These are phyloP conservation scores for Brachyalestes nurse DNA, from an alignment of 2,797 vertebrate species.

Conservation along the genomic window DNA sequence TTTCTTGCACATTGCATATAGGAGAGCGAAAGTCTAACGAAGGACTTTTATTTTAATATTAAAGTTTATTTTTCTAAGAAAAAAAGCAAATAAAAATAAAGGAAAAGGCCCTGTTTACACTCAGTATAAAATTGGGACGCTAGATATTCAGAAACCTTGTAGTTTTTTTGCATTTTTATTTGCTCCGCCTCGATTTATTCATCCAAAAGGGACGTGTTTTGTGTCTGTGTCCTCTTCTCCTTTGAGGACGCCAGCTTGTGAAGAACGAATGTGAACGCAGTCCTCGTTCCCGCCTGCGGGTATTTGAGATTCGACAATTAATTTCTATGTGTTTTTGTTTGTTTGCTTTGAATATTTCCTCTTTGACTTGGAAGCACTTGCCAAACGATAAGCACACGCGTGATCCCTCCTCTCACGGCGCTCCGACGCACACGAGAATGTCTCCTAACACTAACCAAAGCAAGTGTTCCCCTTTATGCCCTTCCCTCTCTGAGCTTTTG, in stretches of 20 bases:
- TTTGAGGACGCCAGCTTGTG: not conserved
- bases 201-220: not conserved
- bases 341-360: not conserved
- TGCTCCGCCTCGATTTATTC: not conserved
- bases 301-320: not conserved
- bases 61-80: constrained; percentile 69
- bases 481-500: constrained; percentile 50
- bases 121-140: constrained; percentile 14
- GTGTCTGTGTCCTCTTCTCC: not conserved
- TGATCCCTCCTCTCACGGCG: not conserved
- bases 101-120: constrained; percentile 62
- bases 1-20: constrained; percentile 39
- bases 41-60: constrained; percentile 63
- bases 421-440: constrained; percentile 38
- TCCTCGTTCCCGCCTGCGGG: not conserved
- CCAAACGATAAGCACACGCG: not conserved
- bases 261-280: not conserved
- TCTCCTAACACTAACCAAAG: constrained; percentile 42
- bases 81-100: constrained; percentile 41
- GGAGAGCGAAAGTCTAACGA: constrained; percentile 44
- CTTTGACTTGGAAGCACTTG: constrained; percentile 15
- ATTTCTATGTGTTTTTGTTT: not conserved
- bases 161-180: not conserved
- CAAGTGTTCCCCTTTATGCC: constrained; percentile 16
- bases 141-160: not conserved